These are phyloP conservation scores for Prionailurus bengalensis DNA, from an alignment of 2,113 vertebrate genomes.

Conservation along the genomic window DNA sequence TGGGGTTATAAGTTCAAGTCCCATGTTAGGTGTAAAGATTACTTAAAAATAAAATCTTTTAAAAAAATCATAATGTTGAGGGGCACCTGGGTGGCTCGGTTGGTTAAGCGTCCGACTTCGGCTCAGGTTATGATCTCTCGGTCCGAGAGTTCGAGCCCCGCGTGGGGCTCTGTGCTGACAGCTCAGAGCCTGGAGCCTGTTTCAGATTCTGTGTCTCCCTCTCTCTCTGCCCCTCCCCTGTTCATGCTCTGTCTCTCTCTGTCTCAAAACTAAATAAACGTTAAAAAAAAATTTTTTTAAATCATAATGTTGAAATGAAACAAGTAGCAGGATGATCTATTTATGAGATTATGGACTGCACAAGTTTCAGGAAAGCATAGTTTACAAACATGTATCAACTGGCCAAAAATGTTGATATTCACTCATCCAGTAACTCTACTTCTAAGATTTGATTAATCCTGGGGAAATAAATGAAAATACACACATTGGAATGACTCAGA, in stretches of 20 bases:
- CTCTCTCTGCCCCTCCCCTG: too few relatives aligned
- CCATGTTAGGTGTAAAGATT: background rate
- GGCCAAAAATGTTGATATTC: background rate
- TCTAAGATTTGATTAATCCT: background rate
- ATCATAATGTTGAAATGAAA: constrained; percentile 31
- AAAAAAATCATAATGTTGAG: background rate
- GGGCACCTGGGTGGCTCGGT: too few relatives aligned
- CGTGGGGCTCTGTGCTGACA: too few relatives aligned
- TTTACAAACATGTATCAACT: background rate
- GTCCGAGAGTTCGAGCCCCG: too few relatives aligned
- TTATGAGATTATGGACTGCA: background rate
- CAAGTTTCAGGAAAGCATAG: background rate
- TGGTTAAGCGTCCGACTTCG: too few relatives aligned
- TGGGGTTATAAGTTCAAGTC: background rate
- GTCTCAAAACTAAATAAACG: too few relatives aligned
- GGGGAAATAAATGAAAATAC: constrained; percentile 10
- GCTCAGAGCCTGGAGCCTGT: too few relatives aligned
- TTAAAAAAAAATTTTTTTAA: background rate
- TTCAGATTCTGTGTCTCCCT: too few relatives aligned
- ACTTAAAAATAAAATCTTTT: background rate
- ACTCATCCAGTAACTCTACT: background rate
- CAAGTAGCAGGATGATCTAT: background rate
- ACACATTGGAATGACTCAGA: background rate
- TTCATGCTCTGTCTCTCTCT: too few relatives aligned
- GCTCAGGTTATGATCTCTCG: too few relatives aligned